Conservation (phyloP, 2,113 vertebrate genomes). For the Nymphicus hollandicus region DNA sequence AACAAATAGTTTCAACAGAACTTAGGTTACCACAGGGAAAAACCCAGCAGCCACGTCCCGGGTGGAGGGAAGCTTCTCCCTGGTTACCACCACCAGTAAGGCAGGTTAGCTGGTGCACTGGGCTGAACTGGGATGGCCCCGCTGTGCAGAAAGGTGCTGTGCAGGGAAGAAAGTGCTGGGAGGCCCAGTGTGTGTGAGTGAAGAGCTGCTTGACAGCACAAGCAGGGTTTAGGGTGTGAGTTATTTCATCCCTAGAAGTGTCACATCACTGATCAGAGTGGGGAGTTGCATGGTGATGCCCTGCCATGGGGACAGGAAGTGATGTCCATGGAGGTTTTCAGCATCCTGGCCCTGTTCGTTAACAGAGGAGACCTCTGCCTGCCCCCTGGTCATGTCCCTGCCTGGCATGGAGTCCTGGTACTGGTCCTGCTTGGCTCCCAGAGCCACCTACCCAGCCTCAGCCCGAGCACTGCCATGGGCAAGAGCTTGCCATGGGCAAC, state of each 20-base stretch:
- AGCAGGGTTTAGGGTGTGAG: background rate
- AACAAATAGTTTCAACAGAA: background rate
- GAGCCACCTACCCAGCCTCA: background rate
- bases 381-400: background rate
- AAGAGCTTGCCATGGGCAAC: background rate
- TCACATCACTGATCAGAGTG: accelerated
- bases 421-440: background rate
- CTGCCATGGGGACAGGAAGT: background rate
- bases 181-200: background rate
- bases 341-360: background rate
- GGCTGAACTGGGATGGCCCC: background rate
- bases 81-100: background rate
- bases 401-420: background rate
- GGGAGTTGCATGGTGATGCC: accelerated
- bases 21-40: background rate
- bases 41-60: accelerated
- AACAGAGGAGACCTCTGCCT: background rate
- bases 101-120: background rate
- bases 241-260: background rate
- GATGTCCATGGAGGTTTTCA: background rate
- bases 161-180: background rate
- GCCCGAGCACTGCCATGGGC: background rate
- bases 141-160: accelerated
- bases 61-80: background rate
- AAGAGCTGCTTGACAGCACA: accelerated